These are phyloP conservation scores for Cyprinodon diabolis DNA, from an alignment of 2,797 vertebrate species.

Conservation along the genomic window DNA sequence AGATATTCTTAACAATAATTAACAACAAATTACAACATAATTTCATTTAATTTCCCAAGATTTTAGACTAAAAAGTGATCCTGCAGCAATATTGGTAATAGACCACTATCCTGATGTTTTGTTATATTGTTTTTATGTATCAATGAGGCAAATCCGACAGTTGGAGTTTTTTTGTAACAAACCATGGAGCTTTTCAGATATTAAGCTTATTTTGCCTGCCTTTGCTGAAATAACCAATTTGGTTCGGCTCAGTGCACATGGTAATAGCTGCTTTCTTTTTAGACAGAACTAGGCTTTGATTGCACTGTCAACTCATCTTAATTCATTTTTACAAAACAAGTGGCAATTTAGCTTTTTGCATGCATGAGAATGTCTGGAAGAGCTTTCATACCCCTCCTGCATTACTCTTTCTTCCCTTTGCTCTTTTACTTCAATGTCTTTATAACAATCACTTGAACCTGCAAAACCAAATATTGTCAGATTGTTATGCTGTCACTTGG, in stretches of 20 bases:
- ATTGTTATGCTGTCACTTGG: constrained; percentile 30
- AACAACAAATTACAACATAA: too few relatives aligned
- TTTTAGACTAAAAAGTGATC: too few relatives aligned
- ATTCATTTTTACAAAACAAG: constrained; percentile 47
- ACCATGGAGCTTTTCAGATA: constrained; percentile 4
- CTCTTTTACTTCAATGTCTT: constrained; percentile 10
- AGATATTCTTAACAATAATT: too few relatives aligned
- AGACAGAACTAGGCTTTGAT: constrained; percentile 43
- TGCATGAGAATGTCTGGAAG: constrained; percentile 18
- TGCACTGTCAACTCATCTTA: constrained; percentile 41
- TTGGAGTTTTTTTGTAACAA: constrained; percentile 7
- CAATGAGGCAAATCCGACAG: background rate
- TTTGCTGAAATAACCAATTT: constrained; percentile 47
- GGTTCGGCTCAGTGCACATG: constrained; percentile 25
- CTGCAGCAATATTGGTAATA: too few relatives aligned
- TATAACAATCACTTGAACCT: constrained; percentile 39
- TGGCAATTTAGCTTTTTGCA: constrained; percentile 24
- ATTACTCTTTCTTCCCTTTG: constrained; percentile 9
- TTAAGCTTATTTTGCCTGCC: constrained; percentile 16
- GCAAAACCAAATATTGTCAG: constrained; percentile 18
- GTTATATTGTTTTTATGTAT: background rate
- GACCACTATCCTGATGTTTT: background rate
- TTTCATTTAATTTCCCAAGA: too few relatives aligned
- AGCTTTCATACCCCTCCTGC: constrained; percentile 2
- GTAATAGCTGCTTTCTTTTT: constrained; percentile 33